Evolutionary conservation across 2,797 vertebrate genomes (phyloP).

Genomic region (Alauda arvensis): DNA sequence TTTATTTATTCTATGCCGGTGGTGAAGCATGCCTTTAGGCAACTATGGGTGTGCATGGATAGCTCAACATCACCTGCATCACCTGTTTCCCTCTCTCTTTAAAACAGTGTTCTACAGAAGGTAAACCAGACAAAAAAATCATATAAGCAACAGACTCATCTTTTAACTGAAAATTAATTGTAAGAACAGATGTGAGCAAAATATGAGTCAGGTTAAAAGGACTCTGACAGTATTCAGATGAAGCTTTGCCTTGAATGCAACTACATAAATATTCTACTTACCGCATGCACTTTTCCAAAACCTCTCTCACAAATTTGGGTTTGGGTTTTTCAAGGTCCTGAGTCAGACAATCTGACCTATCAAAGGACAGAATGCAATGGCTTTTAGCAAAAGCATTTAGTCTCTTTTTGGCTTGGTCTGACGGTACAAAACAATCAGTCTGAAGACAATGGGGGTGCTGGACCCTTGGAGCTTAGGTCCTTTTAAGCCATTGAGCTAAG

Average conservation of each 20-base stretch:
- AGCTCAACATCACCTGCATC: neutral
- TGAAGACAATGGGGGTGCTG: neutral
- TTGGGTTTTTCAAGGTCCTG: slow-evolving; percentile 90
- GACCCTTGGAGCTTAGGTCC: neutral
- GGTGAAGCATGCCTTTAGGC: neutral
- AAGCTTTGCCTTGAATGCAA: neutral
- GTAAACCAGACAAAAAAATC: neutral
- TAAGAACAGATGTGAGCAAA: neutral
- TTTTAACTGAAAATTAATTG: neutral
- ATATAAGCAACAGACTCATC: neutral
- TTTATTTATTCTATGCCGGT: neutral
- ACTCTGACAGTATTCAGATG: neutral
- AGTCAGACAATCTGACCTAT: slow-evolving; percentile 92
- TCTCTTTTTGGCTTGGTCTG: neutral
- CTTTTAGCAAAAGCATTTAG: neutral
- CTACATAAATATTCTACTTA: slow-evolving; percentile 53
- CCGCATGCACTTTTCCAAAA: slow-evolving; percentile 96
- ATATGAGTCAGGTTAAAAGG: neutral
- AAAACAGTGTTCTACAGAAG: neutral
- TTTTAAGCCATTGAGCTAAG: neutral
- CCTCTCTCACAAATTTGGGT: slow-evolving; percentile 96
- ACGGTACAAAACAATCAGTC: neutral
- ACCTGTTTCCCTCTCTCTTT: neutral
- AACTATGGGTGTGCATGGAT: accelerated
- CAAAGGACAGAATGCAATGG: neutral